Evolutionary conservation across 2,888 invertebrate genomes (phyloP).

Genomic region (Pomacea canaliculata): DNA sequence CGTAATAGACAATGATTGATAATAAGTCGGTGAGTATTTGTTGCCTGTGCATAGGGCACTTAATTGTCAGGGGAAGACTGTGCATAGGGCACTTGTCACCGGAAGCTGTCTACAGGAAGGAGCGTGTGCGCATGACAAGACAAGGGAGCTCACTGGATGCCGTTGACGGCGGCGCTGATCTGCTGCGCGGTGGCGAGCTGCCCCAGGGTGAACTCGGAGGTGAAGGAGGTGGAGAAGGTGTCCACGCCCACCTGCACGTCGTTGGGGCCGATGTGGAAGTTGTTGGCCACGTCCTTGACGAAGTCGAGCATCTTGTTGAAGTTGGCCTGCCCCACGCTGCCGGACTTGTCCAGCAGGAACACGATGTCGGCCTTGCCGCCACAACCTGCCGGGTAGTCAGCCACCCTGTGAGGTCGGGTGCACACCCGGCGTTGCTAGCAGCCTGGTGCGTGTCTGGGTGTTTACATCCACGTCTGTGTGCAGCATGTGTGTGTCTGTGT

Average conservation of each 20-base stretch:
- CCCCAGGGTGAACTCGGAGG: slow-evolving; percentile 51
- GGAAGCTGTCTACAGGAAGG: too few relatives aligned
- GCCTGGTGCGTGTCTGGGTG: too few relatives aligned
- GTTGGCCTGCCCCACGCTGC: slow-evolving; percentile 51
- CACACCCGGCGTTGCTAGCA: too few relatives aligned
- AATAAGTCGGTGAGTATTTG: too few relatives aligned
- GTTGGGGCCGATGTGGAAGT: slow-evolving; percentile 48
- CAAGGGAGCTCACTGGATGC: slow-evolving; percentile 11
- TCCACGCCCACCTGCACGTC: slow-evolving; percentile 50
- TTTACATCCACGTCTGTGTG: too few relatives aligned
- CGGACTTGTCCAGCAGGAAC: slow-evolving; percentile 56
- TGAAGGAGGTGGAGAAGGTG: slow-evolving; percentile 46
- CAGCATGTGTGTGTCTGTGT: too few relatives aligned
- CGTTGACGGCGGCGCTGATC: slow-evolving; percentile 18
- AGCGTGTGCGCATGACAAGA: too few relatives aligned
- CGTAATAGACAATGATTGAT: too few relatives aligned
- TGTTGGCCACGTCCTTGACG: slow-evolving; percentile 45
- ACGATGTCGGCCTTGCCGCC: slow-evolving; percentile 57
- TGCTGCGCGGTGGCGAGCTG: slow-evolving; percentile 32
- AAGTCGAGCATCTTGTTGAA: slow-evolving; percentile 53
- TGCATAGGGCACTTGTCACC: too few relatives aligned
- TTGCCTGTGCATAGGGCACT: too few relatives aligned
- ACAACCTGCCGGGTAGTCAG: slow-evolving; percentile 33
- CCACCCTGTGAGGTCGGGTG: too few relatives aligned
- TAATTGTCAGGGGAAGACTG: too few relatives aligned